Percentiles rank a stretch among this genome's conserved stretches.
These are phyloP conservation scores for Phortica okadai DNA, from an alignment of 2,888 invertebrate species.

Conservation along the genomic window DNA sequence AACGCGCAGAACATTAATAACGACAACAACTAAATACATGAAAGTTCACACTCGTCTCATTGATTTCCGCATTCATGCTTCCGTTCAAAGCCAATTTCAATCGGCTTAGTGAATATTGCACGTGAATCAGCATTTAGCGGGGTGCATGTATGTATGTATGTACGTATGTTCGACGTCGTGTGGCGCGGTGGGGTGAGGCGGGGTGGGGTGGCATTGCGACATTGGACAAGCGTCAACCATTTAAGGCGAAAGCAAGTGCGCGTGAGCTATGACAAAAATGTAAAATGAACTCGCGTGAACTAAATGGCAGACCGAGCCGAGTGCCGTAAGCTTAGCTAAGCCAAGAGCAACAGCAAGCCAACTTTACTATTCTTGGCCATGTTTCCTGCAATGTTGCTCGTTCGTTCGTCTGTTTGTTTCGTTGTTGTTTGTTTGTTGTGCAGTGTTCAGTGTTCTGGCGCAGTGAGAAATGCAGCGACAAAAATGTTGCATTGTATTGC, in stretches of 20 bases:
- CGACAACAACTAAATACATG: not conserved
- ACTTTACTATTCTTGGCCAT: not conserved
- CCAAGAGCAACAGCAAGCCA: not conserved
- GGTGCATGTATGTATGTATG: too few species aligned
- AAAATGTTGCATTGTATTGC: conserved; percentile 30
- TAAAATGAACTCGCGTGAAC: conserved; percentile 28
- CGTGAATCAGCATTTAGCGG: too few species aligned
- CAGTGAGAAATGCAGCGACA: conserved; percentile 15
- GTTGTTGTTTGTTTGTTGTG: not conserved
- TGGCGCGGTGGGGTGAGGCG: not conserved
- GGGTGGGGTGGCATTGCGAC: not conserved
- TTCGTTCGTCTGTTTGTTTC: not conserved
- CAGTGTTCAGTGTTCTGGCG: not conserved
- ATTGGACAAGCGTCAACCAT: not conserved
- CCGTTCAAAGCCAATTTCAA: conserved; percentile 16
- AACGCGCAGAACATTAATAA: not conserved
- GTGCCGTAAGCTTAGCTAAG: not conserved
- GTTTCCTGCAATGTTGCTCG: not conserved
- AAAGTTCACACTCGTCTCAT: conserved; percentile 1
- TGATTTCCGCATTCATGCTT: conserved; percentile 21
- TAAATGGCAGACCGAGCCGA: not conserved
- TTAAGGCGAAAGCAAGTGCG: conserved; percentile 33
- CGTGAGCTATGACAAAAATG: conserved; percentile 33
- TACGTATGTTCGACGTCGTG: not conserved
- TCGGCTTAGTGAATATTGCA: not conserved